Base-by-base conservation (phyloP, 2,888 invertebrate genomes). In the Bombyx huttoni region DNA sequence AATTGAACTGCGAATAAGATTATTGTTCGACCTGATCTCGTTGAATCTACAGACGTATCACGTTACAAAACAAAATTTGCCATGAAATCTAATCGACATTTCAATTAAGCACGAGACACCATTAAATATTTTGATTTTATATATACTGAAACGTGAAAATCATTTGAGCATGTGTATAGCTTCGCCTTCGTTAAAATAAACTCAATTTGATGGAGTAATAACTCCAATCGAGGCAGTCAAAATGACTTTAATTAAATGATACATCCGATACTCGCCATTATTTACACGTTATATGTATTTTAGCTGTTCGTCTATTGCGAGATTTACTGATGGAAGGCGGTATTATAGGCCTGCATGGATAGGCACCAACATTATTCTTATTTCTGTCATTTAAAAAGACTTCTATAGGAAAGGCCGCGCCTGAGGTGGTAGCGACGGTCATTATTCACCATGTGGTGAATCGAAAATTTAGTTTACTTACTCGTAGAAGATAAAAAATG, bases 121-220 rank as follows among this genome's bases (percentile, higher is more conserved):
- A 40, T 10, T 40, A 40, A 40, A 12, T 40, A 40, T 40, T 40
- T 40, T 40, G 40, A 40, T 40, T 40, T 40, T 12, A 3, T 40
- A 10, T 40, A 40, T 3, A 40, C 12, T 12, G 40, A 40, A 40
- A 40, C 40, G 40, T 40, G 40, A 40, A 40, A 40, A 40, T 40
- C 40, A 40, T 40, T 40, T 40, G 40, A 40, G 12, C 40, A n/a
- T n/a, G 40, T 12, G 40, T 40, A 40, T 40, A 6, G 40, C 40
- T 40, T 40, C n/a, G 51, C 50, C 40, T 40, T 40, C n/a, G 51
- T 49, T 53, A 46, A 51, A 45, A 50, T 46, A 53, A 52, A 53
- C 51, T 53, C 51, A 53, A 51, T 53, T 53, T 49, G 47, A 46
- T 47, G 40, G 13, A 49, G 53, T 53, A 53, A 53, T 53, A 51